Base-by-base conservation (phyloP, 2,113 vertebrate genomes). In the Sphyrna mokarran region DNA sequence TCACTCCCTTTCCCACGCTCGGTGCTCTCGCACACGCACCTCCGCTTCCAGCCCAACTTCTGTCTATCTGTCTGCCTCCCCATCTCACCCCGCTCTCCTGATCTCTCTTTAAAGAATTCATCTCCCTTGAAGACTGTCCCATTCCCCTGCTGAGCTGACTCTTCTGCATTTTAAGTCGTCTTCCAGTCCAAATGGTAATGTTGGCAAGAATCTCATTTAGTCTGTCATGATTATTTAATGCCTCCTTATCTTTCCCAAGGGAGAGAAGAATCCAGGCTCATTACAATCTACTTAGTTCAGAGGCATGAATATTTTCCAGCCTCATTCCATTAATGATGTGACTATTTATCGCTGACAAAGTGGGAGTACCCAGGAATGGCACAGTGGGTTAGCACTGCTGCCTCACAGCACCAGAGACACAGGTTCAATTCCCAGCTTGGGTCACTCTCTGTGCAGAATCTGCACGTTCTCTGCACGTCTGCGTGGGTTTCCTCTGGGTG, bases 121-220 rank as follows among this genome's bases (percentile, higher is more conserved):
- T 18, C 33, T 68, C 63, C 7, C 61, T 29, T 61, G 86, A 61
- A 26, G 8, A 29, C 87, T 33, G 13, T 16, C 7, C 11, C 48
- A 54, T 54, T 54, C 61, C 61, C 33, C 90, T 22, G 61, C 29
- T 22, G 33, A 37, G 61, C 29, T 37, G 33, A 37, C 90, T 22
- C n/a, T 66, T 16, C 40, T 40, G 8, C 58, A 94, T 94, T 63
- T 63, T 68, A 14, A 48, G 18, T 68, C 90, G 40, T 61, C 61
- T 94, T 94, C 90, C 68, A 68, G 33, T 68, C 63, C 33, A 93
- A 93, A 93, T 68, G 33, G 18, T 22, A 8, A 40, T 66, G 61
- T 33, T 89, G n/a, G 63, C 90, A 63, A 63, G 22, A 90, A 90
- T n/a, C 48, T 89, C 26, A 93, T 93, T 89, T 66, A n/a, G 61